Base-by-base conservation (phyloP, 2,797 vertebrate species). In the Eutrigla gurnardus region DNA sequence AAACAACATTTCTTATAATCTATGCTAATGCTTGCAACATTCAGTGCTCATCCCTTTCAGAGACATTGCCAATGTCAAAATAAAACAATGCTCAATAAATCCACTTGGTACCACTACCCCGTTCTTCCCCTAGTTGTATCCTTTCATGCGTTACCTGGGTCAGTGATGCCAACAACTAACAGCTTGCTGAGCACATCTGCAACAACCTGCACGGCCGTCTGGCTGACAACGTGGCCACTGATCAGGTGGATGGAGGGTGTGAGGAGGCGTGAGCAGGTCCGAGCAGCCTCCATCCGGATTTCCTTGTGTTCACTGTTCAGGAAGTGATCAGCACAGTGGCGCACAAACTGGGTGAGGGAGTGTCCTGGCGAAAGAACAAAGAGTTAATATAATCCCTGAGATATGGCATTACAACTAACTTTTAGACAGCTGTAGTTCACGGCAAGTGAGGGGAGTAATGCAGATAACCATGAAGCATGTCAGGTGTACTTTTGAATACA, bases 221-320 rank as follows among this genome's bases (percentile, higher is more conserved):
- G 98, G 92, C 98, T 99, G 70, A 98, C 97, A 80, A 98, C 97
- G 0, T 99, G 98, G 49, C 97, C 97, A 0, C 96, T 98, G 91
- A 98, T 96, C 75, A 98, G 77, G 90, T 99, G 97, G 85, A 99
- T 97, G 84, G 98, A 99, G 32, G 98, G 98, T 0, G 97, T 98
- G 15, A 99, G 97, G 62, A 99, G 89, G 45, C 97, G 97, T 0
- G 98, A 99, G 90, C 98, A 99, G 10, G 98, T 99, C 39, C 98
- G 96, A 0, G 98, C 96, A 0, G 97, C 97, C 66, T 99, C 98
- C 97, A 99, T 99, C 7, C 98, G 96, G 83, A 99, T 96, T 89
- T 99, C 98, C 92, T 99, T 99, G 94, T 99, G 97, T n/a, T 99
- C 98, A 0, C 98, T 99, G 94, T 98, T 99, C 59, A 99, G 93